A percentile compares a stretch with the other conserved stretches of the same genome.
phyloP scores from a whole-genome alignment of 1,140 invertebrate genomes.

The Solen grandis region DNA sequence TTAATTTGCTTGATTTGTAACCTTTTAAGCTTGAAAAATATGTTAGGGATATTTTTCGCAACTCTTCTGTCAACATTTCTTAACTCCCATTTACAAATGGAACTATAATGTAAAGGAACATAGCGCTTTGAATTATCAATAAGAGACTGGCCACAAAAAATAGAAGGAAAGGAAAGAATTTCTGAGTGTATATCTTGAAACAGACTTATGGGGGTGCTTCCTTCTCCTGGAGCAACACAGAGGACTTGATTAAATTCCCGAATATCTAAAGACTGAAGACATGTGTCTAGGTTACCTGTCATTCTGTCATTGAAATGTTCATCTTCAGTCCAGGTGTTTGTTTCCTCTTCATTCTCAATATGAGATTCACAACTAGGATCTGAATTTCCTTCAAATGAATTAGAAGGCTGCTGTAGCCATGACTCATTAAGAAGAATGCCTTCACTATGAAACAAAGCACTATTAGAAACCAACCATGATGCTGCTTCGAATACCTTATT shows the following conservation, averaged over 20 bases:
- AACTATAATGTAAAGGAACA: conserved; percentile 51
- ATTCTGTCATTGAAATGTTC: not conserved
- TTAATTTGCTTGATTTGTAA: conserved; percentile 63
- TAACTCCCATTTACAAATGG: conserved; percentile 57
- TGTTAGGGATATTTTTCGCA: conserved; percentile 55
- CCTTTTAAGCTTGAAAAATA: conserved; percentile 65
- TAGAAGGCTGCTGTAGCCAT: not conserved
- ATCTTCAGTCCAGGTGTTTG: conserved; percentile 39
- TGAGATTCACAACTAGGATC: too few species aligned
- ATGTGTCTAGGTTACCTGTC: conserved; percentile 9
- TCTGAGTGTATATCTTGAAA: conserved; percentile 56
- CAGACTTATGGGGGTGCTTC: conserved; percentile 46
- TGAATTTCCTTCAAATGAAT: not conserved
- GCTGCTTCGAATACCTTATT: conserved; percentile 27
- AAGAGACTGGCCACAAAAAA: conserved; percentile 58
- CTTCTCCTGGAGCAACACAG: conserved; percentile 59
- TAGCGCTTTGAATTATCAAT: conserved; percentile 41
- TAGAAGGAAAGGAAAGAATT: conserved; percentile 56
- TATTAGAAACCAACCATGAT: conserved; percentile 38
- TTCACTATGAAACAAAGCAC: conserved; percentile 33
- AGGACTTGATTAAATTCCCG: conserved; percentile 33
- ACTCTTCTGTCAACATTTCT: conserved; percentile 55
- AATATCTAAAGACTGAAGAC: conserved; percentile 5
- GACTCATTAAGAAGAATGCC: not conserved
- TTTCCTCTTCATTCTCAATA: too few species aligned